These are phyloP conservation scores for Oryzias dopingdopingensis DNA, from an alignment of 2,797 vertebrate genomes.

Conservation along the genomic window DNA sequence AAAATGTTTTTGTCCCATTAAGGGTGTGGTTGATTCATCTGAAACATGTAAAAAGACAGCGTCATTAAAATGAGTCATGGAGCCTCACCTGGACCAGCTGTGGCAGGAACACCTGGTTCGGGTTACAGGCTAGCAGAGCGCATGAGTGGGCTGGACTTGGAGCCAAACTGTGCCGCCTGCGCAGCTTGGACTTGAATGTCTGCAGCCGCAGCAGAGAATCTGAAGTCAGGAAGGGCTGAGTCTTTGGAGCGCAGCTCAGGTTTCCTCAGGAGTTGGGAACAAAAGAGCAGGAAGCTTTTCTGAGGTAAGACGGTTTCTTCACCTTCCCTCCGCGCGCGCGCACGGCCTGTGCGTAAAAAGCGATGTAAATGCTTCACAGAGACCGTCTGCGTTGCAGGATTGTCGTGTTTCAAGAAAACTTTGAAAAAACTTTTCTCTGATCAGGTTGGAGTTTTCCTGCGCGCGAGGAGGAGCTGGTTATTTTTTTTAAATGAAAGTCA, in stretches of 20 bases:
- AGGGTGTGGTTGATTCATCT: background rate
- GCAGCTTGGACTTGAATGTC: conserved; percentile 57
- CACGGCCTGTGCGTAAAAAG: background rate
- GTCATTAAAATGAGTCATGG: background rate
- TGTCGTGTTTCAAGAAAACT: background rate
- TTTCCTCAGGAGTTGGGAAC: conserved; percentile 3
- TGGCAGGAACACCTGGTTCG: conserved; percentile 70
- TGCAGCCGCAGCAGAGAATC: conserved; percentile 17
- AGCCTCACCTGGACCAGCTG: conserved; percentile 62
- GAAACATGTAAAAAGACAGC: background rate
- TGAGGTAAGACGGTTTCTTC: conserved; percentile 39
- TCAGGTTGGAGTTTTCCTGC: background rate
- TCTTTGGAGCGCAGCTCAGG: background rate
- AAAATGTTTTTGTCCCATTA: background rate
- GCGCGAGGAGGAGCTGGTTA: conserved; percentile 45
- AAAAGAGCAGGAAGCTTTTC: background rate
- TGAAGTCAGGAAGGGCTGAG: conserved; percentile 25
- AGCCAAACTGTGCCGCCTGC: conserved; percentile 35
- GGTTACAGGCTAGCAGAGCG: conserved; percentile 61
- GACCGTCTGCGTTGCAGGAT: background rate
- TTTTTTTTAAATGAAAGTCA: conserved; percentile 62
- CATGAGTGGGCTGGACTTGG: conserved; percentile 63
- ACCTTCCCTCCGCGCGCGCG: background rate
- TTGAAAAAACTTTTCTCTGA: background rate
- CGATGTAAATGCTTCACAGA: background rate